Evolutionary conservation across 2,797 vertebrate species (phyloP).

Genomic region (Paratrypauchen microcephalus): DNA sequence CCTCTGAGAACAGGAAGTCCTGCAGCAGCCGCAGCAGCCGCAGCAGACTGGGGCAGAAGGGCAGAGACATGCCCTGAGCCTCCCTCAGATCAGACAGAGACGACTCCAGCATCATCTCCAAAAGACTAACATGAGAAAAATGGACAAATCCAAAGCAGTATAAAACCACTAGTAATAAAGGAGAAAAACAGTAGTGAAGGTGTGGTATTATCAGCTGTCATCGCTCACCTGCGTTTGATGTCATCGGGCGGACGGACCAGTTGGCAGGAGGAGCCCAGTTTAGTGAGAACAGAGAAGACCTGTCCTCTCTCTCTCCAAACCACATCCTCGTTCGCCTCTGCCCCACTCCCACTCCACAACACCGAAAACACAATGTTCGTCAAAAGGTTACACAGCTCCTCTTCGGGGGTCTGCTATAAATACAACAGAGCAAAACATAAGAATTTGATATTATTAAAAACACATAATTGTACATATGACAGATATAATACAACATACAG

Average conservation of each 20-base stretch:
- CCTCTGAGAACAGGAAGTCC: constrained; percentile 94
- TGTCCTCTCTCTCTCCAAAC: constrained; percentile 93
- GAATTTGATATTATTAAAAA: background rate
- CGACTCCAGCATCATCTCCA: constrained; percentile 99
- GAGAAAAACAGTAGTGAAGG: background rate
- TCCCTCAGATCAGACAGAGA: constrained; percentile 90
- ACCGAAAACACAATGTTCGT: constrained; percentile 94
- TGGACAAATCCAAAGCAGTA: background rate
- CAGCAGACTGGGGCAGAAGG: constrained; percentile 86
- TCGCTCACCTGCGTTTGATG: constrained; percentile 90
- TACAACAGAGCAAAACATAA: background rate
- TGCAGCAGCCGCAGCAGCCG: constrained; percentile 92
- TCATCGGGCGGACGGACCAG: constrained; percentile 91
- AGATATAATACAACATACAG: too few species aligned
- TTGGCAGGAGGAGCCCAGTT: constrained; percentile 90
- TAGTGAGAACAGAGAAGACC: constrained; percentile 96
- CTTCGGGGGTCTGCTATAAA: constrained; percentile 88
- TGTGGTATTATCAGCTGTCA: constrained; percentile 10
- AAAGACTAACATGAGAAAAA: constrained; percentile 74
- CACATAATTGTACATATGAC: background rate
- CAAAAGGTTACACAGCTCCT: constrained; percentile 94
- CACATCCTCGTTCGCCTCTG: constrained; percentile 82
- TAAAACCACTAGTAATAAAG: background rate
- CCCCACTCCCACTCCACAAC: constrained; percentile 86
- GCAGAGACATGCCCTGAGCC: constrained; percentile 69